Percentiles rank a stretch among this genome's conserved stretches.
phyloP scores from a whole-genome alignment of 1,140 invertebrate species.

The Trichonephila clavata region DNA sequence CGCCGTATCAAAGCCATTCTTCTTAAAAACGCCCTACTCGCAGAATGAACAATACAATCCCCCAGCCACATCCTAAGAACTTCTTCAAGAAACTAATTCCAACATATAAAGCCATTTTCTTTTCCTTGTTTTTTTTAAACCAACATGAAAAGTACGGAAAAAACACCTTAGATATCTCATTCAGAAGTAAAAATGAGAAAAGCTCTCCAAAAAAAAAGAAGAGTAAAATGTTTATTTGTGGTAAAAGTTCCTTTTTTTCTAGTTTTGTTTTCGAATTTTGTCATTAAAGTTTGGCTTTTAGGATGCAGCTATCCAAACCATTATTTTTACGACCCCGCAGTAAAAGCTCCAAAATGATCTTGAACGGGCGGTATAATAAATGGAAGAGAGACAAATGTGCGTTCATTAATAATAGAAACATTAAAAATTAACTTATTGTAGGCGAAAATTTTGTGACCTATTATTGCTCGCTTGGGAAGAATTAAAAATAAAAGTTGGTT shows the following conservation, averaged over 20 bases:
- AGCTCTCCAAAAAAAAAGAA: background rate
- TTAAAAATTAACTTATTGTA: constrained; percentile 25
- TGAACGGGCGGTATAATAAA: background rate
- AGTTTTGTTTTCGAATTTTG: background rate
- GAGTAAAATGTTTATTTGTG: constrained; percentile 35
- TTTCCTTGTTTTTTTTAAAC: background rate
- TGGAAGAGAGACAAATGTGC: background rate
- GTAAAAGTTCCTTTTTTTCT: background rate
- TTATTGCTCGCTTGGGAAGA: background rate
- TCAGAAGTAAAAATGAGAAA: constrained; percentile 32
- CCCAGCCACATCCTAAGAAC: background rate
- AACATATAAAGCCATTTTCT: constrained; percentile 12
- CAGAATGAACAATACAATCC: background rate
- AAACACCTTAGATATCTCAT: constrained; percentile 14
- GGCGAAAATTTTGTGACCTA: constrained; percentile 13
- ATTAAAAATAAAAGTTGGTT: constrained; percentile 3
- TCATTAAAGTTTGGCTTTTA: constrained; percentile 45
- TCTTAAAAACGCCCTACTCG: background rate
- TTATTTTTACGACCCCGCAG: constrained; percentile 37
- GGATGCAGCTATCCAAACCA: constrained; percentile 2
- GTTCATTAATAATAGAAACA: constrained; percentile 18
- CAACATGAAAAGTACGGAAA: background rate
- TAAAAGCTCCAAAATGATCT: constrained; percentile 37
- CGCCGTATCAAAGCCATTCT: constrained; percentile 6
- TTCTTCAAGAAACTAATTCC: constrained; percentile 19